Evolutionary conservation across 2,888 invertebrate species (phyloP).

Genomic region (Caenorhabditis virilis): DNA sequence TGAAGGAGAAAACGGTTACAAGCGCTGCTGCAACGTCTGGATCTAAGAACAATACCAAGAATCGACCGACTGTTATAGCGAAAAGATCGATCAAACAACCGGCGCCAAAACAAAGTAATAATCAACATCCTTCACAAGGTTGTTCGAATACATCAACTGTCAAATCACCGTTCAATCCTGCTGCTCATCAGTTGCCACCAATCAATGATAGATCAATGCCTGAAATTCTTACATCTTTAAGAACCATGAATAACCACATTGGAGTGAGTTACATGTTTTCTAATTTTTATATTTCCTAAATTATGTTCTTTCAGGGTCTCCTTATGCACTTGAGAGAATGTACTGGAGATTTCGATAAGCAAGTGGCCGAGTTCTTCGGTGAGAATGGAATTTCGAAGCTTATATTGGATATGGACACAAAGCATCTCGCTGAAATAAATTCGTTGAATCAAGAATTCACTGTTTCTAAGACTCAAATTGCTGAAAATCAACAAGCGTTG

Average conservation of each 20-base stretch:
- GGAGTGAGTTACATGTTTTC: no score
- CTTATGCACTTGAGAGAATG: no score
- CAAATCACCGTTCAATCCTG: no score
- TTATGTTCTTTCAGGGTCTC: no score
- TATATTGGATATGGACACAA: not conserved
- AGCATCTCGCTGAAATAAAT: not conserved
- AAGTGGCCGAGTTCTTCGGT: conserved; percentile 1
- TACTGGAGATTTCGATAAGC: not conserved
- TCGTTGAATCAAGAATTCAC: conserved; percentile 4
- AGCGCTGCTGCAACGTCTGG: conserved; percentile 24
- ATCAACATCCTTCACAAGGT: no score
- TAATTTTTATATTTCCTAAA: no score
- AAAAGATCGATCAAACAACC: conserved; percentile 25
- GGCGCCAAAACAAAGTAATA: no score
- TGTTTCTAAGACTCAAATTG: not conserved
- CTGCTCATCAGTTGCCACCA: no score
- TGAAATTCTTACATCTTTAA: no score
- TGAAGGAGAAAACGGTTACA: conserved; percentile 12
- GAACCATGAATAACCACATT: no score
- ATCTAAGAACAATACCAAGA: conserved; percentile 3
- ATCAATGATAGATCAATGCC: no score
- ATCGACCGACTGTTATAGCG: conserved; percentile 27
- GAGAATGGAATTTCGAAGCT: conserved; percentile 11
- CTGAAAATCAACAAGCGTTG: not conserved
- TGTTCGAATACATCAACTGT: no score